Evolutionary conservation across 2,113 vertebrate species (phyloP), one percentile per base, ranked within the genome.

Genomic region (Notothenia coriiceps): DNA sequence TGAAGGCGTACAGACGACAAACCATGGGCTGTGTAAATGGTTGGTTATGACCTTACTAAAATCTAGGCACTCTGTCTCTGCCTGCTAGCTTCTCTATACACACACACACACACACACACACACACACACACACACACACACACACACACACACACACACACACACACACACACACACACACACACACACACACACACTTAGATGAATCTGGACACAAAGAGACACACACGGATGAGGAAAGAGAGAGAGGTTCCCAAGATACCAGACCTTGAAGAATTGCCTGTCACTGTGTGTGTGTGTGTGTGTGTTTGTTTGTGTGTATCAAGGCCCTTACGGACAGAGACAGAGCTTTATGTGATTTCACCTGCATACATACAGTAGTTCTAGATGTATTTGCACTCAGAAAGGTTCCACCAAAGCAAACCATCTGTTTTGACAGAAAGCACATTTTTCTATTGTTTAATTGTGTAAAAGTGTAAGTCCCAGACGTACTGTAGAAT

Each of bases 181-280:
- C 43, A 22, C 43, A 22, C 43, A 46, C 61, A 43, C 44, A 63
- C 61, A 62, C 25, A 22, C 10, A 11, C 56, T 25, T 25, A 25
- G 25, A 25, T 0, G 11, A 10, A 51, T 25, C 40, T 25, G n/a
- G 61, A 64, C 18, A 62, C 56, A 46, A 46, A 50, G 9, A 15
- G 64, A 56, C 63, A 61, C 77, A 49, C 52, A 74, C 3, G 20
- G 20, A 70, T 20, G 50, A 72, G 44, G 29, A 25, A 72, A 84
- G 51, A 75, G 61, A 77, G 79, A 79, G 65, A 76, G 73, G 74
- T 73, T 79, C 84, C 84, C 67, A 67, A 82, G 77, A 47, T 40
- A 69, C 70, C 62, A 63, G 77, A 80, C 61, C 82, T 80, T 82
- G 80, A 91, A 80, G 84, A 86, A 82, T 87, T 84, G 72, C 81